Conservation (phyloP, 2,113 vertebrate species). For the Trichechus manatus region DNA sequence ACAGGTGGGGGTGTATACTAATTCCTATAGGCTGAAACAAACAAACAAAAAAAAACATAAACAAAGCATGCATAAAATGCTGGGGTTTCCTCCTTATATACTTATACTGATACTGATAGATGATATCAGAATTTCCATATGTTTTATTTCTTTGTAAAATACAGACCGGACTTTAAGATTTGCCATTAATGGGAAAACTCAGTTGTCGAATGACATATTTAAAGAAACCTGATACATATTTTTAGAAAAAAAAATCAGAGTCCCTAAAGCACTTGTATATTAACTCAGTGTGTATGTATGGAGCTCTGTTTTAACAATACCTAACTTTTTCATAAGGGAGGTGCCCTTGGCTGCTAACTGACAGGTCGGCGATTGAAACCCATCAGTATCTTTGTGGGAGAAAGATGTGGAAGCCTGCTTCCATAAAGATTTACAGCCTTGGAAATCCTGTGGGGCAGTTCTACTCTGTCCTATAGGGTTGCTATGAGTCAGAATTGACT, state of each 20-base stretch:
- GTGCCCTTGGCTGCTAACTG: not conserved
- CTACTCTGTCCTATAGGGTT: not conserved
- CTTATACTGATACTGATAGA: conserved; percentile 26
- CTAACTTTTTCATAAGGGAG: conserved; percentile 6
- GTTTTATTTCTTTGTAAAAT: conserved; percentile 57
- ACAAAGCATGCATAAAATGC: not conserved
- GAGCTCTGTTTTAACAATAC: conserved; percentile 64
- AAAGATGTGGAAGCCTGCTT: not conserved
- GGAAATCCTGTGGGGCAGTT: not conserved
- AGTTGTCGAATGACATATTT: conserved; percentile 68
- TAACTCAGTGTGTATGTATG: conserved; percentile 40
- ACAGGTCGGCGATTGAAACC: not conserved
- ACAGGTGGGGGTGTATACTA: conserved; percentile 29
- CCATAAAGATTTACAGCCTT: not conserved
- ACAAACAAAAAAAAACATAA: not conserved
- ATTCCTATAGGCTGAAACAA: not conserved
- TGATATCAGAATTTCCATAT: conserved; percentile 16
- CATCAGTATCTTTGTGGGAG: not conserved
- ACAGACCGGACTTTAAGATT: not conserved
- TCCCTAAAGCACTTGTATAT: conserved; percentile 53
- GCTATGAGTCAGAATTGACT: not conserved
- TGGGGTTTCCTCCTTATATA: not conserved
- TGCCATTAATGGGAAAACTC: conserved; percentile 50
- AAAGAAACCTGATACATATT: conserved; percentile 53
- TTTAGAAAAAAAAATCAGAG: conserved; percentile 23